These are phyloP conservation scores for Apoda limacodes DNA, from an alignment of 2,888 invertebrate genomes.

Conservation along the genomic window DNA sequence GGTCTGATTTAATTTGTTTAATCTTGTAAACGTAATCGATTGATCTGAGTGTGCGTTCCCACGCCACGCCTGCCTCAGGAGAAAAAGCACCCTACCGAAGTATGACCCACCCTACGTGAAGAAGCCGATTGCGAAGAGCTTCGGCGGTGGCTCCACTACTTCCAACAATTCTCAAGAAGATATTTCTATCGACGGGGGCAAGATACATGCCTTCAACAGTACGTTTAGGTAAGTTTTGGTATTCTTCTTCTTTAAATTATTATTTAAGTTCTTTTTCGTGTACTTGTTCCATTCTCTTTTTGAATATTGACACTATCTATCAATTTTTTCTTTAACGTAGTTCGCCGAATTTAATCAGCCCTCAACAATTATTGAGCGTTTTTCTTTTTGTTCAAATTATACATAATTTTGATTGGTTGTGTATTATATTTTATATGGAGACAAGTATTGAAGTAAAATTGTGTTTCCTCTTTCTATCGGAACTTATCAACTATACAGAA, in stretches of 20 bases:
- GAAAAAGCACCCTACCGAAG: slow-evolving; percentile 90
- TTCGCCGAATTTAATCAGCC: no score
- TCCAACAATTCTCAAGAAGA: slow-evolving; percentile 84
- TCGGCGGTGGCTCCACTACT: slow-evolving; percentile 72
- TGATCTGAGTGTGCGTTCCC: slow-evolving; percentile 69
- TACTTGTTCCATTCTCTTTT: not conserved
- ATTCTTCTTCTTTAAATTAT: not conserved
- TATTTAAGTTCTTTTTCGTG: not conserved
- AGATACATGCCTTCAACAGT: slow-evolving; percentile 85
- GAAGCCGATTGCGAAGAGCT: slow-evolving; percentile 83
- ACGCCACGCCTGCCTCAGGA: slow-evolving; percentile 74
- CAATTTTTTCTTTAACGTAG: no score
- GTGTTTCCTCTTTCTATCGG: slow-evolving; percentile 58
- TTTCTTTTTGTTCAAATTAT: not conserved
- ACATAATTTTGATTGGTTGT: no score
- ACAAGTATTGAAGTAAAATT: slow-evolving; percentile 35
- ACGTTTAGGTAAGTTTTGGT: slow-evolving; percentile 77
- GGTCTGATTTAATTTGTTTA: slow-evolving; percentile 27
- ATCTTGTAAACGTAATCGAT: slow-evolving; percentile 63
- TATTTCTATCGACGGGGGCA: slow-evolving; percentile 83
- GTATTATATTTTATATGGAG: not conserved
- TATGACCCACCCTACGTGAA: slow-evolving; percentile 90
- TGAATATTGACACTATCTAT: not conserved
- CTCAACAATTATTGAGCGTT: not conserved
- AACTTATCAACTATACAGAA: slow-evolving; percentile 53